Evolutionary conservation across 2,797 vertebrate species (phyloP), one percentile per base, ranked within the genome.

Genomic region (Pseudomugil gertrudae): DNA sequence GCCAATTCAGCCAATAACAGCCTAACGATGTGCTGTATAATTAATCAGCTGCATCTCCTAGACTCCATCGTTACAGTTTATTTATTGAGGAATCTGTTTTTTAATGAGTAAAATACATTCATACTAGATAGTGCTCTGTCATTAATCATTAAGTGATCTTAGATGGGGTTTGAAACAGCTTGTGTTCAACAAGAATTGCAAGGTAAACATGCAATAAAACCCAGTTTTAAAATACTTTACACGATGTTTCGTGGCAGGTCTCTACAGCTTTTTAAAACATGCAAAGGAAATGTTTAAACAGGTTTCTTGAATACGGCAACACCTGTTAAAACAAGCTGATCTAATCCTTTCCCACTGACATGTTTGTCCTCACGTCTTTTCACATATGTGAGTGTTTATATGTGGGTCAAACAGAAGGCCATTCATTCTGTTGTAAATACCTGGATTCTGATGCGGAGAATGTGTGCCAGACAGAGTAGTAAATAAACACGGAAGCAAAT

Each of bases 101-200:
- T 63, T 68, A 45, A 66, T 69, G 60, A 65, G 64, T 36, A 23
- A 66, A 43, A 62, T 33, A 30, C 45, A 61, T 75, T 55, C 40
- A 53, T 47, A 53, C 19, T 15, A 63, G 36, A 43, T 38, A 53
- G n/a, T 72, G 58, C 77, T 66, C 54, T 58, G 63, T 79, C 71
- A 78, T 17, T 84, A 66, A 60, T 72, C 63, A 59, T 77, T 69
- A 74, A 21, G 48, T 19, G 47, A 63, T 47, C 72, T 74, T 33
- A 62, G 43, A 33, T 47, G 17, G 10, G 26, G 52, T 68, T 74
- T 65, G 57, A 54, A 76, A 47, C 33, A 23, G 30, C 14, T 56
- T 53, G 33, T 30, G 24, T 53, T 66, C 23, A 32, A 29, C 15
- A 9, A 29, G 38, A 56, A 26, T 51, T 6, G 11, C 24, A 23